These are phyloP conservation scores for Bubo scandiacus DNA, from an alignment of 2,113 vertebrate genomes.

Conservation along the genomic window DNA sequence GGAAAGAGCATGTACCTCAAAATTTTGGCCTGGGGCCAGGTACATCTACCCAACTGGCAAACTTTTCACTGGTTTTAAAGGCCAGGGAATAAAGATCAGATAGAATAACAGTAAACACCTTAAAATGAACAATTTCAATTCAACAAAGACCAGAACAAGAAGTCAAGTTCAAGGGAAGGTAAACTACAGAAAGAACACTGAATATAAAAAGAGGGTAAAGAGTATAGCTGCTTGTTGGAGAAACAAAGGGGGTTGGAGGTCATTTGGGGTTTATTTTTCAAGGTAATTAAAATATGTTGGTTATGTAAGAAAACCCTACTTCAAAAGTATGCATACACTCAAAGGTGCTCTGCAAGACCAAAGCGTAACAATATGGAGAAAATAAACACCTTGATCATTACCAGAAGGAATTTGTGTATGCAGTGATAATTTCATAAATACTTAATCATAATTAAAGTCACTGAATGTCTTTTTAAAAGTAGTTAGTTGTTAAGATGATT, in stretches of 20 bases:
- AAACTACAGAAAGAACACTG: not conserved
- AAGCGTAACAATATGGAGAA: conserved; percentile 11
- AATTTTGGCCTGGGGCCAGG: not conserved
- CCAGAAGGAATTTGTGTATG: conserved; percentile 65
- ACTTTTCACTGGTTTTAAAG: not conserved
- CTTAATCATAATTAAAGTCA: conserved; percentile 75
- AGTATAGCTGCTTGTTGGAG: not conserved
- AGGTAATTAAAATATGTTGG: not conserved
- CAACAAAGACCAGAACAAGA: not conserved
- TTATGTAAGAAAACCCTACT: not conserved
- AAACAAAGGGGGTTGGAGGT: not conserved
- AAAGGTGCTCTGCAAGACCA: not conserved
- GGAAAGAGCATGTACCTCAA: not conserved
- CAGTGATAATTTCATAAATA: conserved; percentile 64
- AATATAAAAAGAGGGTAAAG: not conserved
- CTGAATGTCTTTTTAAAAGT: conserved; percentile 67
- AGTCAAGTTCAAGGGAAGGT: not conserved
- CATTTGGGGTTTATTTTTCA: not conserved
- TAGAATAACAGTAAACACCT: not conserved
- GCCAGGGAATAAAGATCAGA: not conserved
- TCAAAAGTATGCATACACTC: not conserved
- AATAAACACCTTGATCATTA: conserved; percentile 48
- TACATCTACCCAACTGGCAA: not conserved
- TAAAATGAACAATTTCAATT: not conserved
- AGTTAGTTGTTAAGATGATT: conserved; percentile 71